phyloP scores from a whole-genome alignment of 2,797 vertebrate genomes.

The Epinephelus malabaricus region DNA sequence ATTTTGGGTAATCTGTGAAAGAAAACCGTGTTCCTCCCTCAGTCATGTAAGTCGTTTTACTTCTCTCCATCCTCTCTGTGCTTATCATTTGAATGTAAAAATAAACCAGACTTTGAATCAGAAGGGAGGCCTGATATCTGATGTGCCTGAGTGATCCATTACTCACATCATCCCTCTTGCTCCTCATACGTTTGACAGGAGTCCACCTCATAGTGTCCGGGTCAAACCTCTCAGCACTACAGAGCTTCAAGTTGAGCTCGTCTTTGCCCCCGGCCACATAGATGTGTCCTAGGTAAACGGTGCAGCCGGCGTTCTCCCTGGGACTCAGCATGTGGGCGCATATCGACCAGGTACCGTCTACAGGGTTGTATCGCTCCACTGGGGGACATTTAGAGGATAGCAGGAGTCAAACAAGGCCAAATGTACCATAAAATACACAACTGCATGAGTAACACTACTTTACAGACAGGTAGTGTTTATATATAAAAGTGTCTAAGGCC shows the following conservation, averaged over 20 bases:
- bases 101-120: constrained; percentile 6
- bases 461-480: constrained; percentile 17
- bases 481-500: not conserved
- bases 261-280: constrained; percentile 75
- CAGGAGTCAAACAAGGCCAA: constrained; percentile 35
- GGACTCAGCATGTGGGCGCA: constrained; percentile 75
- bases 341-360: constrained; percentile 74
- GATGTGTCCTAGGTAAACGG: constrained; percentile 69
- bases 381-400: constrained; percentile 49
- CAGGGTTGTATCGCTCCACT: constrained; percentile 81
- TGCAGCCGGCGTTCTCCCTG: constrained; percentile 77
- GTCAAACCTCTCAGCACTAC: constrained; percentile 69
- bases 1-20: not conserved
- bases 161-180: constrained; percentile 74
- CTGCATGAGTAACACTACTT: constrained; percentile 42
- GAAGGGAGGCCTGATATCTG: not conserved
- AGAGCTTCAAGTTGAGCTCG: constrained; percentile 72
- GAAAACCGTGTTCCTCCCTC: not conserved
- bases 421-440: constrained; percentile 23
- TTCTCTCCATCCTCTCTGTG: not conserved
- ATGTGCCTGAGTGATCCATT: not conserved
- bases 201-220: constrained; percentile 62
- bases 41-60: not conserved
- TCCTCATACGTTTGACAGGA: constrained; percentile 68
- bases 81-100: constrained; percentile 5